Evolutionary conservation across 2,888 invertebrate species (phyloP), one percentile per base, ranked within the genome.

Genomic region (Drosophila conformis): DNA sequence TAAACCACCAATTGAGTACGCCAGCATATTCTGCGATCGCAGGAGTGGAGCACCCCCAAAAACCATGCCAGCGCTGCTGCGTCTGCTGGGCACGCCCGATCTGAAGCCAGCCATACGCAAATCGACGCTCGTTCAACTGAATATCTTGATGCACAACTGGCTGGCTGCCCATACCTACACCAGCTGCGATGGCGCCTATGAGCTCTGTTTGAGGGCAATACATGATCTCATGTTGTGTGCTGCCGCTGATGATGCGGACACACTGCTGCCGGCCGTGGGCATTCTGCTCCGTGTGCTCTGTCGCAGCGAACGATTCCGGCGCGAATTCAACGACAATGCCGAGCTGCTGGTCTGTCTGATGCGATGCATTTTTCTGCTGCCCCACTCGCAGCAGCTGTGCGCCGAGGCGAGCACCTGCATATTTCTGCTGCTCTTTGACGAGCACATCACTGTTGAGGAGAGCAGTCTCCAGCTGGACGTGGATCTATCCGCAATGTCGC

Each of bases 351-450:
- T 89, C 4, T 80, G 91, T 4, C 71, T 93, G 6, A 36, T 92
- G 2, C 89, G 93, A n/a, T 79, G 86, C 1, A 48, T 93, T 11
- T 88, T 91, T 35, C 60, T 91, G 15, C 78, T 88, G 61, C 83
- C 87, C 1, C 78, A 90, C 31, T 90, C 91, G 29, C 66, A 71
- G 7, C 79, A 87, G 51, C 13, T 92, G 29, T 87, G 90, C 5
- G 82, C 88, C 53, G 91, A 92, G 64, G 85, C 84, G 2, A 75
- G 84, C 4, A 63, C 90, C 7, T 88, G 90, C 25, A 62, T 93
- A 8, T 93, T 92, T 65, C 77, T 88, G 48, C 53, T 93, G 25
- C 61, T 91, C 2, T 93, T 81, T 15, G 62, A 69, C 46, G 86
- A 89, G 7, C 78, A 79, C n/a, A 51, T 91, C 4, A 76, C 72